Percentiles rank a stretch among this genome's conserved stretches.
These are phyloP conservation scores for Lymantria monacha DNA, from an alignment of 2,888 invertebrate species.

Conservation along the genomic window DNA sequence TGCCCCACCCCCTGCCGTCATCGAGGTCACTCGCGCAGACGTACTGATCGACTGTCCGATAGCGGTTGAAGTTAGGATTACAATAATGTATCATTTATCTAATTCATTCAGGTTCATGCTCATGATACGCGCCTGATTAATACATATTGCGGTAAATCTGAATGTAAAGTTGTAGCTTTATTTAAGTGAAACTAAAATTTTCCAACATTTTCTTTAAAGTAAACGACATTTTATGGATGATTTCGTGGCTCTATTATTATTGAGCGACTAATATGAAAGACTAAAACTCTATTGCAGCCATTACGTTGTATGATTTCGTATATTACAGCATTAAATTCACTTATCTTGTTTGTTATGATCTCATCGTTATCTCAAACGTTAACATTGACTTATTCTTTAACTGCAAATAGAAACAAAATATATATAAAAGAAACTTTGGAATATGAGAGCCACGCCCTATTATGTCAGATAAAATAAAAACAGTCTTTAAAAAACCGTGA, in stretches of 20 bases:
- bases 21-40: conserved; percentile 62
- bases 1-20: conserved; percentile 54
- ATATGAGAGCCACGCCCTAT: conserved; percentile 39
- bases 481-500: conserved; percentile 40
- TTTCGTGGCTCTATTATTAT: too few relatives aligned
- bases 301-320: conserved; percentile 43
- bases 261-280: too few relatives aligned
- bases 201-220: too few relatives aligned
- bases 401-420: background rate
- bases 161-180: background rate
- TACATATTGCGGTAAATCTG: background rate
- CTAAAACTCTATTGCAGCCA: too few relatives aligned
- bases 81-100: conserved; percentile 19
- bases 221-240: too few relatives aligned
- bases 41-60: conserved; percentile 47
- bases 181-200: too few relatives aligned
- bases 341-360: conserved; percentile 46
- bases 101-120: conserved; percentile 3
- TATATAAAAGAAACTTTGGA: conserved; percentile 9
- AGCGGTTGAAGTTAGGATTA: conserved; percentile 40
- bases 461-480: conserved; percentile 15
- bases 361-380: conserved; percentile 40
- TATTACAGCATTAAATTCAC: conserved; percentile 32
- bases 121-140: conserved; percentile 1
- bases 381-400: conserved; percentile 13